Base-by-base conservation (phyloP, 2,113 vertebrate species). In the Coturnix japonica region DNA sequence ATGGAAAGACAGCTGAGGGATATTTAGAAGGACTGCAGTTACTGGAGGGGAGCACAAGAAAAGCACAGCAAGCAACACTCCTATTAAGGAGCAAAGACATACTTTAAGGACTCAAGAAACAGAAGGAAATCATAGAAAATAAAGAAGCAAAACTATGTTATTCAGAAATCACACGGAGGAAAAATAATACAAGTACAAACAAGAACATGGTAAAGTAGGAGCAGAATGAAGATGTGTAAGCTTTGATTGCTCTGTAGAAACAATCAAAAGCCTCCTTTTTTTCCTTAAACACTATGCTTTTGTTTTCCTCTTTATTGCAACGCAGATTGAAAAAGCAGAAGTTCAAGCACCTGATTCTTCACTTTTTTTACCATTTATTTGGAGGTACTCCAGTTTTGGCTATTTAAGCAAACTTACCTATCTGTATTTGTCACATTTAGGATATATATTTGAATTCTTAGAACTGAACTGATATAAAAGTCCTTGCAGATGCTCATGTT, bases 261-360 rank as follows among this genome's bases (percentile, higher is more conserved):
- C 53, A 56, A 56, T 56, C 16, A 56, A 19, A 56, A 56, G 14
- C 33, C 90, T 51, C 43, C 37, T 7, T 1, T 51, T 39, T 63
- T 39, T 75, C 37, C 44, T 85, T 72, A 72, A 51, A 54, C 25
- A 28, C 19, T 79, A 54, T 37, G 13, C 28, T 85, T 66, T 63
- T 54, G 33, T 17, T 13, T 60, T 64, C 11, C 25, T 85, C 13
- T 51, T 64, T 20, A 14, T 64, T 85, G 26, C 54, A 41, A 22
- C 13, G 56, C 30, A 23, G 16, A 3, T 25, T 65, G 47, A 35
- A 69, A 72, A 66, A 80, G 23, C 25, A 20, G n/a, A 91, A 67
- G 25, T 33, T 7, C 0, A 0, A 64, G 16, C 30, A 67, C 0
- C 0, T 13, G 26, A 39, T 73, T 76, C n/a, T 80, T 82, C 59